Evolutionary conservation across 2,797 vertebrate species (phyloP), one percentile per base, ranked within the genome.

Genomic region (Esox lucius): DNA sequence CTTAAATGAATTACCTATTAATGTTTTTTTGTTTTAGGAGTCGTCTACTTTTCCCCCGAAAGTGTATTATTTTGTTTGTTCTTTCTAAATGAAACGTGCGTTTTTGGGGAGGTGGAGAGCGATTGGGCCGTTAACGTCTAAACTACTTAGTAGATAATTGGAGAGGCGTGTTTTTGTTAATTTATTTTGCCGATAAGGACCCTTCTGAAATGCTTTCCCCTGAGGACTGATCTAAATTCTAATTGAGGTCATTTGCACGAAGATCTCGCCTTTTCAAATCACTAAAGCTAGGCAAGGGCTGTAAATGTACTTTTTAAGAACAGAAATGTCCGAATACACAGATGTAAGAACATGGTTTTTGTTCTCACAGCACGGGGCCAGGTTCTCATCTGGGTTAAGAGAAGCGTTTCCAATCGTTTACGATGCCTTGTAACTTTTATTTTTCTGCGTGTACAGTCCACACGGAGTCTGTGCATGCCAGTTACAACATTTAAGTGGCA

Each of bases 191-290:
- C 77, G 91, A 93, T 93, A 91, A 94, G 90, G 84, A 84, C 82
- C 68, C 85, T 84, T 75, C 78, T 91, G 86, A 86, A 92, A 89
- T 83, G 78, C 83, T 81, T 84, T 90, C 93, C 91, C 91, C 88
- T 87, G 90, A 93, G 92, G 87, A 91, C 90, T 92, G 81, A 92
- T 94, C 92, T 93, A 90, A 92, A 94, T 93, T 92, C 90, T 91
- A 93, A 93, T 93, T 86, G 89, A 86, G 86, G 92, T 92, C 85
- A 92, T 94, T 94, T 94, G 90, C 93, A 92, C 88, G 71, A 83
- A 88, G 86, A 88, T 88, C 84, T 88, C 80, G 72, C 66, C 80
- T 81, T 85, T 87, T 85, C 77, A 79, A 78, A 85, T 70, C 71
- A 83, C 79, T 86, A 78, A 78, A 68, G 24, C 56, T 8, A 56